A percentile compares a stretch with the other conserved stretches of the same genome.
Evolutionary conservation across 2,888 invertebrate genomes (phyloP).

Genomic region (Ctenicera cuprea): DNA sequence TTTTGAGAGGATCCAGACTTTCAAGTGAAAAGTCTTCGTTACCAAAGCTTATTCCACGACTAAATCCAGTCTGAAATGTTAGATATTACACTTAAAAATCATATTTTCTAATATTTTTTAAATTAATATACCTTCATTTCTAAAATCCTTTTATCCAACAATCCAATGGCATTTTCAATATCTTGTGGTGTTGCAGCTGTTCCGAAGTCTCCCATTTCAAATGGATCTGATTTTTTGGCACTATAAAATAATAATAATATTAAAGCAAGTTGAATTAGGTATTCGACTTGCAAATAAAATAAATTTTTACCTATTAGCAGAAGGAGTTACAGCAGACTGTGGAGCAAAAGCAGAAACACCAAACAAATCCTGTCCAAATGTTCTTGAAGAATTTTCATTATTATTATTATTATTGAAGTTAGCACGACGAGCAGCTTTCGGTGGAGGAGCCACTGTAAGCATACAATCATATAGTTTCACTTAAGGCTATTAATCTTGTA

Average conservation of each 20-base stretch:
- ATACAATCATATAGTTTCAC: background rate
- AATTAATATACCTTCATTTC: conserved; percentile 87
- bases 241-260: conserved; percentile 66
- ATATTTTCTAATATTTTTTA: background rate
- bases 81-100: conserved; percentile 45
- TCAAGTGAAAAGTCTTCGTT: conserved; percentile 96
- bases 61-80: conserved; percentile 88
- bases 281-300: no score
- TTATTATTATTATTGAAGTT: conserved; percentile 64
- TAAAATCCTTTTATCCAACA: conserved; percentile 86
- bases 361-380: conserved; percentile 83
- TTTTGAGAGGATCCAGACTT: conserved; percentile 93
- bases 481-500: conserved; percentile 6
- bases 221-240: conserved; percentile 81
- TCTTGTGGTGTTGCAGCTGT: conserved; percentile 75
- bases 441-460: conserved; percentile 90
- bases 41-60: conserved; percentile 89
- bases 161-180: conserved; percentile 84
- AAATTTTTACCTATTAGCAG: conserved; percentile 61
- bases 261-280: background rate
- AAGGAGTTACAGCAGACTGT: conserved; percentile 60
- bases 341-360: conserved; percentile 82
- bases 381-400: conserved; percentile 63
- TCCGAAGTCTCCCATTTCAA: conserved; percentile 87
- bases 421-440: conserved; percentile 80